These are phyloP conservation scores for Calliopum simillimum DNA, from an alignment of 2,888 invertebrate genomes.

Conservation along the genomic window DNA sequence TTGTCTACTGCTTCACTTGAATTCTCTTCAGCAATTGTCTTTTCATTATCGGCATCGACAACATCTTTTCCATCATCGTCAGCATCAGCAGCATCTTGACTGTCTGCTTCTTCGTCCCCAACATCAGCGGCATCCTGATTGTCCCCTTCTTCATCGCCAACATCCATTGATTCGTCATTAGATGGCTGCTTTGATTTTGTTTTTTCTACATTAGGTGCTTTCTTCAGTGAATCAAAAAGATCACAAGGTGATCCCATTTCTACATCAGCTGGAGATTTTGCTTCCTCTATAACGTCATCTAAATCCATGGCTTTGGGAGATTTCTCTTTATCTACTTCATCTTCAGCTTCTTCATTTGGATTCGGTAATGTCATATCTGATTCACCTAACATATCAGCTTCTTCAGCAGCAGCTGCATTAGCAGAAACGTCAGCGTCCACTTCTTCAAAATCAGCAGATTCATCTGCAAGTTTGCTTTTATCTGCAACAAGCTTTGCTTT, in stretches of 20 bases:
- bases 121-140: slow-evolving; percentile 24
- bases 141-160: slow-evolving; percentile 37
- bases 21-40: slow-evolving; percentile 30
- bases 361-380: slow-evolving; percentile 55
- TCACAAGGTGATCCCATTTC: slow-evolving; percentile 38
- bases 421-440: slow-evolving; percentile 51
- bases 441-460: slow-evolving; percentile 52
- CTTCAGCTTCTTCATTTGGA: slow-evolving; percentile 16
- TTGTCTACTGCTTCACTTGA: slow-evolving; percentile 30
- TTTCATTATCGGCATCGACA: slow-evolving; percentile 41
- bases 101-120: slow-evolving; percentile 36
- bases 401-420: slow-evolving; percentile 50
- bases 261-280: slow-evolving; percentile 32
- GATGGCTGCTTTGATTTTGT: background rate
- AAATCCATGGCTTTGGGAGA: slow-evolving; percentile 46
- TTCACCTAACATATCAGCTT: slow-evolving; percentile 57
- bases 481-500: slow-evolving; percentile 53
- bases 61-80: slow-evolving; percentile 34
- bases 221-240: background rate
- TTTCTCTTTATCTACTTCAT: slow-evolving; percentile 42
- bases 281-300: slow-evolving; percentile 41
- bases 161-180: slow-evolving; percentile 33
- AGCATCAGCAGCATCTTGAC: slow-evolving; percentile 12
- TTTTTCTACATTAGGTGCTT: background rate
- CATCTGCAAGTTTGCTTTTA: slow-evolving; percentile 45